Evolutionary conservation across 92 coral and sea anemone genomes (phyloP).

Genomic region (Muricea muricata): DNA sequence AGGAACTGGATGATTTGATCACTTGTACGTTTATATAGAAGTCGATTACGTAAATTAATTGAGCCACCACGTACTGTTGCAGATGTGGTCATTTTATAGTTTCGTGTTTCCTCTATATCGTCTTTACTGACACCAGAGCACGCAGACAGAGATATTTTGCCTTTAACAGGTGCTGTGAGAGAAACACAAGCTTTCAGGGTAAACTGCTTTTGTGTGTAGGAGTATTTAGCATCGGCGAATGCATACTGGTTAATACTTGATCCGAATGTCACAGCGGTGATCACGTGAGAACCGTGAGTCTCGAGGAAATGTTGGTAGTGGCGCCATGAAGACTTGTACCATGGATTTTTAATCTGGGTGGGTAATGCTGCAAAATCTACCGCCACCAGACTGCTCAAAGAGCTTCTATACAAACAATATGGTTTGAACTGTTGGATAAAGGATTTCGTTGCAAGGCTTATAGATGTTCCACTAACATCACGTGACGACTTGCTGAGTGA

Average conservation of each 20-base stretch:
- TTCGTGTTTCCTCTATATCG: slow-evolving; percentile 34
- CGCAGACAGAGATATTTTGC: slow-evolving; percentile 52
- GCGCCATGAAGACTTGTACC: slow-evolving; percentile 45
- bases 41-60: slow-evolving; percentile 10
- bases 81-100: slow-evolving; percentile 14
- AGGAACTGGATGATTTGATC: slow-evolving; percentile 15
- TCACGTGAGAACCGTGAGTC: slow-evolving; percentile 66
- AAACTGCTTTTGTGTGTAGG: slow-evolving; percentile 52
- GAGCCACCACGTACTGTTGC: slow-evolving; percentile 45
- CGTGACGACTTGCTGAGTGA: neutral
- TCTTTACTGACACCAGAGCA: slow-evolving; percentile 63
- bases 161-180: slow-evolving; percentile 29
- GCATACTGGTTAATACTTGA: slow-evolving; percentile 73
- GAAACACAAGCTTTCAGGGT: slow-evolving; percentile 71
- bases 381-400: neutral
- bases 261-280: slow-evolving; percentile 49
- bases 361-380: slow-evolving; percentile 18
- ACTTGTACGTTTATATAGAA: neutral
- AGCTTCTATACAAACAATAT: slow-evolving; percentile 19
- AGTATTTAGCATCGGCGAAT: slow-evolving; percentile 35
- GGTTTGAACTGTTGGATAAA: neutral
- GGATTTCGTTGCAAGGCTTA: neutral
- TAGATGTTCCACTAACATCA: slow-evolving; percentile 41
- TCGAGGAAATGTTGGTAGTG: slow-evolving; percentile 31
- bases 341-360: slow-evolving; percentile 10